These are phyloP conservation scores for Manis crassicaudata DNA, from an alignment of 2,797 vertebrate species.

Conservation along the genomic window DNA sequence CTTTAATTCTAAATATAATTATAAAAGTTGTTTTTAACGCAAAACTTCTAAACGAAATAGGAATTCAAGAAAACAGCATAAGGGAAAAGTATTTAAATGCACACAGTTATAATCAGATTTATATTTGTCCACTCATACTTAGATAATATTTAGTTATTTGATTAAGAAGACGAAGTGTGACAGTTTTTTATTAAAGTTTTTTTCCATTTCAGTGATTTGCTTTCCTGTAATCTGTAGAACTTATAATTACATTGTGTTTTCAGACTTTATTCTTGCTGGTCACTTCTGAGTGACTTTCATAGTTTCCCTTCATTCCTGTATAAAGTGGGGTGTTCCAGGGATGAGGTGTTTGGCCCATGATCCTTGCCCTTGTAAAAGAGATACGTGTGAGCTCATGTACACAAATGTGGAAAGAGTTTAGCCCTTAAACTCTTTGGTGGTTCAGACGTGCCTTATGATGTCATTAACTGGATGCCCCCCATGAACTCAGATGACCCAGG, in stretches of 20 bases:
- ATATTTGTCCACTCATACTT: conserved; percentile 14
- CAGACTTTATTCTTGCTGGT: background rate
- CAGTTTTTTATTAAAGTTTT: conserved; percentile 50
- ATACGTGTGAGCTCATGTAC: background rate
- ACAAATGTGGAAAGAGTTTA: background rate
- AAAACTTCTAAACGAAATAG: conserved; percentile 20
- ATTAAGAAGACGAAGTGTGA: conserved; percentile 60
- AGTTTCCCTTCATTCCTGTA: background rate
- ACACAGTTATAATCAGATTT: conserved; percentile 44
- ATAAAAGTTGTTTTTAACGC: conserved; percentile 48
- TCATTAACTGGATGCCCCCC: background rate
- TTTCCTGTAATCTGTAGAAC: conserved; percentile 50
- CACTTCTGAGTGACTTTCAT: background rate
- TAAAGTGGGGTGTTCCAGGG: background rate
- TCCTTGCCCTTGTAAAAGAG: background rate
- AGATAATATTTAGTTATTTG: conserved; percentile 53
- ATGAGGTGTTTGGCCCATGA: background rate
- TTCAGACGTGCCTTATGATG: background rate
- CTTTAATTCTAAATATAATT: conserved; percentile 50
- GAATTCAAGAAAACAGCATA: conserved; percentile 14
- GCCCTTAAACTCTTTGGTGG: background rate
- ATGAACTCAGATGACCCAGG: background rate
- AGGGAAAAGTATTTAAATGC: conserved; percentile 37
- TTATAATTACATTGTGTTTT: conserved; percentile 47
- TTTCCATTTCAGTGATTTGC: conserved; percentile 59